These are phyloP conservation scores for Hippoglossus hippoglossus DNA, from an alignment of 2,797 vertebrate genomes.

Conservation along the genomic window DNA sequence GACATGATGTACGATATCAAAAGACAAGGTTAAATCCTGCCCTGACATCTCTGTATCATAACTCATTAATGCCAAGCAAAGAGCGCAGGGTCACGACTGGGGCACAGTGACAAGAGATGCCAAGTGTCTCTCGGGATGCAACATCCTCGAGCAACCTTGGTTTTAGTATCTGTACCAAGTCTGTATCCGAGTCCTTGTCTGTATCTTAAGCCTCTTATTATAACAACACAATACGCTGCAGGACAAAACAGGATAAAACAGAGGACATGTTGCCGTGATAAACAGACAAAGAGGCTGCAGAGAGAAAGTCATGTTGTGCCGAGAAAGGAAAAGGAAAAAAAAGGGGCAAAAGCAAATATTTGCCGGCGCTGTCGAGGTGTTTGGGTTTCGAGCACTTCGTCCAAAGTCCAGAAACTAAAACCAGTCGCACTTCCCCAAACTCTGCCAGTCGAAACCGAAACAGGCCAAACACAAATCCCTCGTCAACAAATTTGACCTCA, in stretches of 20 bases:
- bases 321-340: slow-evolving; percentile 34
- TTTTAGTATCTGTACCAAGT: slow-evolving; percentile 37
- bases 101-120: slow-evolving; percentile 3
- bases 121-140: slow-evolving; percentile 9
- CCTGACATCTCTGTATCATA: background rate
- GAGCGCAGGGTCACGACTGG: background rate
- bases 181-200: slow-evolving; percentile 44
- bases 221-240: background rate
- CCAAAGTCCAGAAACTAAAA: slow-evolving; percentile 70
- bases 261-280: slow-evolving; percentile 29
- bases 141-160: slow-evolving; percentile 14
- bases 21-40: background rate
- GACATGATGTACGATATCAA: background rate
- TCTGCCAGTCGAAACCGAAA: slow-evolving; percentile 34
- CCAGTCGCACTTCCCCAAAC: slow-evolving; percentile 4
- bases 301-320: slow-evolving; percentile 16
- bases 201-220: slow-evolving; percentile 19
- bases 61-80: background rate
- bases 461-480: slow-evolving; percentile 32
- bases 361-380: slow-evolving; percentile 52
- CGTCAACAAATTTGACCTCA: slow-evolving; percentile 12
- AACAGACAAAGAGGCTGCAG: slow-evolving; percentile 1
- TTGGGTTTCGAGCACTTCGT: slow-evolving; percentile 76
- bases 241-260: slow-evolving; percentile 45
- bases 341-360: slow-evolving; percentile 69